Evolutionary conservation across 2,797 vertebrate genomes (phyloP).

Genomic region (Pseudochromis fuscus): DNA sequence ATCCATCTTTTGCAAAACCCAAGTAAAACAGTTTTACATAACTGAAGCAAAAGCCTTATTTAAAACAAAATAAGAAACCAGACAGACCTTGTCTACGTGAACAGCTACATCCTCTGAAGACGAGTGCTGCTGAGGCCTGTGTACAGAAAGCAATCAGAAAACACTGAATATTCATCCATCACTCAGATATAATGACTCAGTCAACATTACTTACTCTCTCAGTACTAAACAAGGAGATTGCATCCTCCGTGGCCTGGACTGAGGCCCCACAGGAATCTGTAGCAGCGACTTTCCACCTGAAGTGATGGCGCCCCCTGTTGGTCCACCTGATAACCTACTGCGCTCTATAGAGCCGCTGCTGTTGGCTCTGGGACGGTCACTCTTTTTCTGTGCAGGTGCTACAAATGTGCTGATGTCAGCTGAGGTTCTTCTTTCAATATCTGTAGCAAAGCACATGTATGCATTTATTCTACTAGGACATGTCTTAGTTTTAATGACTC

Average conservation of each 20-base stretch:
- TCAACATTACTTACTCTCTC: conserved; percentile 73
- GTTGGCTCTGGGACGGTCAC: conserved; percentile 74
- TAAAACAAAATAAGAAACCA: conserved; percentile 8
- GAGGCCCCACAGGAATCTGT: conserved; percentile 73
- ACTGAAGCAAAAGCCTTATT: neutral
- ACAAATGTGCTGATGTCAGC: conserved; percentile 64
- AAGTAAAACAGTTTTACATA: neutral
- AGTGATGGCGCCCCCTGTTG: conserved; percentile 51
- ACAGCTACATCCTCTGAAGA: conserved; percentile 63
- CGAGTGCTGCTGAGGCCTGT: conserved; percentile 53
- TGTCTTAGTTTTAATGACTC: neutral
- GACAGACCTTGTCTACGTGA: conserved; percentile 82
- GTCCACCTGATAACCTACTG: conserved; percentile 26
- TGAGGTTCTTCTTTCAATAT: conserved; percentile 34
- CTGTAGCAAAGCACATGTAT: conserved; percentile 41
- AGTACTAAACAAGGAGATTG: conserved; percentile 69
- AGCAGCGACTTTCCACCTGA: conserved; percentile 62
- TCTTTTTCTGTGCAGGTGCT: conserved; percentile 78
- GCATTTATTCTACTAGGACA: neutral
- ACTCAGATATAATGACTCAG: neutral
- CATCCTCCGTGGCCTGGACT: conserved; percentile 38
- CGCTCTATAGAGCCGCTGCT: conserved; percentile 80
- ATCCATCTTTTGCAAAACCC: neutral
- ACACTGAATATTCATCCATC: neutral
- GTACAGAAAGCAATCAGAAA: neutral